phyloP scores from a whole-genome alignment of 2,797 vertebrate genomes.

The Microctenopoma steveboyesi region DNA sequence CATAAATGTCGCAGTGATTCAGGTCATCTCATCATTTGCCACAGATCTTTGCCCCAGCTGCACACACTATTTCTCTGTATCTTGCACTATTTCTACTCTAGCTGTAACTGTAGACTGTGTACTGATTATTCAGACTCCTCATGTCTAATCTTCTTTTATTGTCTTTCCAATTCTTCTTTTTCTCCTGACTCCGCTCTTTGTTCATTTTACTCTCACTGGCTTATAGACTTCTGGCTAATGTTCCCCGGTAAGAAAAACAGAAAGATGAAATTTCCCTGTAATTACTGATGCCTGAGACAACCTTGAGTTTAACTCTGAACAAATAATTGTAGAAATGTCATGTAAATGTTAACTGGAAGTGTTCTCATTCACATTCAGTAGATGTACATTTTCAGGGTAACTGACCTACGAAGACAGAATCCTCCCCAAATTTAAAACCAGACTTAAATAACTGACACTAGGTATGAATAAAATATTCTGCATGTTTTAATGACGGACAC shows the following conservation, averaged over 20 bases:
- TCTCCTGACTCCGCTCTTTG: conserved; percentile 26
- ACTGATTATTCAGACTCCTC: conserved; percentile 44
- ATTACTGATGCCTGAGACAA: conserved; percentile 25
- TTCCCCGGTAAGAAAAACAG: conserved; percentile 25
- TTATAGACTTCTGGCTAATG: conserved; percentile 14
- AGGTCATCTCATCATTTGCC: conserved; percentile 8
- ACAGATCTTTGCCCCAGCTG: conserved; percentile 8
- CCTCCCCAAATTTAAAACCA: not conserved
- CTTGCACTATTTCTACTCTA: not conserved
- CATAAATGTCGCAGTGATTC: not conserved
- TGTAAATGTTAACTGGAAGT: conserved; percentile 27
- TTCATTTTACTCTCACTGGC: conserved; percentile 6
- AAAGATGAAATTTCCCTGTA: conserved; percentile 26
- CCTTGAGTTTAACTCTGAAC: conserved; percentile 25
- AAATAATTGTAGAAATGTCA: conserved; percentile 32
- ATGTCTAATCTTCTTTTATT: conserved; percentile 49
- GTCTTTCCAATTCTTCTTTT: conserved; percentile 36
- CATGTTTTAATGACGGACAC: conserved; percentile 2
- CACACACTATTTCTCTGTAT: conserved; percentile 23
- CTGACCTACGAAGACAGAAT: conserved; percentile 1
- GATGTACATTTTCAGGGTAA: not conserved
- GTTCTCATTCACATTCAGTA: not conserved
- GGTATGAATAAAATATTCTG: not conserved
- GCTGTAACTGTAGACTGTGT: conserved; percentile 29
- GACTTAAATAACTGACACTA: not conserved